Evolutionary conservation across 2,888 invertebrate genomes (phyloP).

Genomic region (Portevinia maculata): DNA sequence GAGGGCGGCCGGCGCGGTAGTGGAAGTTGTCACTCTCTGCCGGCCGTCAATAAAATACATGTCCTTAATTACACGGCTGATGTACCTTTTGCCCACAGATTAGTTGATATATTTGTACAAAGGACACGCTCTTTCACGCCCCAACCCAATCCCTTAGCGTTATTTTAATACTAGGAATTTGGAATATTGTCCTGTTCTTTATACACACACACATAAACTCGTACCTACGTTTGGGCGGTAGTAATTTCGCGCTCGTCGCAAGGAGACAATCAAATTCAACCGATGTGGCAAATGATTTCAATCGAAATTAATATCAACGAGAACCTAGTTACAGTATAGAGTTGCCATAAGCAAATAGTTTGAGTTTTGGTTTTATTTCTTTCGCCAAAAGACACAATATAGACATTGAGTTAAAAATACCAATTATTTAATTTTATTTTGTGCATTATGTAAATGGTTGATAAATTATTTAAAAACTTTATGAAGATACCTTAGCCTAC

Average conservation of each 20-base stretch:
- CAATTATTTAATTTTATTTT: too few relatives aligned
- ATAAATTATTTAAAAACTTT: too few relatives aligned
- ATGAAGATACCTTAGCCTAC: too few relatives aligned
- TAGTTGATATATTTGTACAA: constrained; percentile 62
- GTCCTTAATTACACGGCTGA: constrained; percentile 72
- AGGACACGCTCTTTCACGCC: constrained; percentile 36
- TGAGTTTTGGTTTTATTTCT: too few relatives aligned
- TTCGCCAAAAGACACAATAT: too few relatives aligned
- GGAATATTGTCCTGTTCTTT: constrained; percentile 18
- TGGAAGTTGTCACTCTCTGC: constrained; percentile 10
- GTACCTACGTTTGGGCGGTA: constrained; percentile 12
- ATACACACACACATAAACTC: neutral
- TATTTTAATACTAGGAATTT: constrained; percentile 38
- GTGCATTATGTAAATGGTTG: too few relatives aligned
- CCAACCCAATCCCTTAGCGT: constrained; percentile 27
- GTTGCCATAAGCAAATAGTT: constrained; percentile 34
- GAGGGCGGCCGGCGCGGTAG: neutral
- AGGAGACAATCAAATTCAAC: constrained; percentile 63
- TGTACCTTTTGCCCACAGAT: constrained; percentile 69
- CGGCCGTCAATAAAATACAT: constrained; percentile 64
- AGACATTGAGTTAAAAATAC: too few relatives aligned
- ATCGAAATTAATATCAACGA: constrained; percentile 65
- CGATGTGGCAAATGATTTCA: constrained; percentile 66
- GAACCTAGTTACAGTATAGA: constrained; percentile 17
- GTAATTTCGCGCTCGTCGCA: constrained; percentile 59